Evolutionary conservation across 1,140 invertebrate species (phyloP), one percentile per base, ranked within the genome.

Genomic region (Listronotus oregonensis): DNA sequence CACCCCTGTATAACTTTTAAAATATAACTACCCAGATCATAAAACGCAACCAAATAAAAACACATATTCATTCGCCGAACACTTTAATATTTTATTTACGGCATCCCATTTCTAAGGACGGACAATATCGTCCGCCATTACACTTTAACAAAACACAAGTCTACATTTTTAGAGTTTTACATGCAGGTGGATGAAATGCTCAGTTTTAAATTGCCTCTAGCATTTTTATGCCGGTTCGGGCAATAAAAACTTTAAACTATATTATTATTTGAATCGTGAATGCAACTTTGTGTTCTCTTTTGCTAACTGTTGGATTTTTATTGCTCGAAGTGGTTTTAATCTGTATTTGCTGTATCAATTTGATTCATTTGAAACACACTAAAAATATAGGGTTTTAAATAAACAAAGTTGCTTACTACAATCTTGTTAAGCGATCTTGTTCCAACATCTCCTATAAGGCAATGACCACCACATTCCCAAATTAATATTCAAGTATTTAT

Each of bases 201-300:
- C 12, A 18, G n/a, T 58, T 58, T 46, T 44, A 58, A 44, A 47
- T 46, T 58, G 44, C 42, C 15, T 40, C 14, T 31, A 21, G 52
- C 34, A 55, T 39, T 55, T 55, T 55, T 55, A 55, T 55, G 52
- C 34, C 34, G 39, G 52, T 17, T 3, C n/a, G 15, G 17, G 56
- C 56, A 58, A 58, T 58, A 58, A 58, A 58, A 58, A 58, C 31
- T 58, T 32, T 46, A 58, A 58, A 58, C 56, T 58, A 58, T 58
- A 58, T 58, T 58, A 58, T 58, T 58, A 58, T 58, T 44, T 39
- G 56, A 43, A 58, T 40, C 27, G 39, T 46, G 56, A 58, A 58
- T 58, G 56, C 56, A 58, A 58, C 56, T 39, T 58, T 58, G 56
- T 58, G 43, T 18, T 31, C 51, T 37, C 12, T 54, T 54, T 14